A percentile compares a stretch with the other conserved stretches of the same genome.
phyloP scores from a whole-genome alignment of 2,888 invertebrate genomes.

The Drosophila prostipennis region DNA sequence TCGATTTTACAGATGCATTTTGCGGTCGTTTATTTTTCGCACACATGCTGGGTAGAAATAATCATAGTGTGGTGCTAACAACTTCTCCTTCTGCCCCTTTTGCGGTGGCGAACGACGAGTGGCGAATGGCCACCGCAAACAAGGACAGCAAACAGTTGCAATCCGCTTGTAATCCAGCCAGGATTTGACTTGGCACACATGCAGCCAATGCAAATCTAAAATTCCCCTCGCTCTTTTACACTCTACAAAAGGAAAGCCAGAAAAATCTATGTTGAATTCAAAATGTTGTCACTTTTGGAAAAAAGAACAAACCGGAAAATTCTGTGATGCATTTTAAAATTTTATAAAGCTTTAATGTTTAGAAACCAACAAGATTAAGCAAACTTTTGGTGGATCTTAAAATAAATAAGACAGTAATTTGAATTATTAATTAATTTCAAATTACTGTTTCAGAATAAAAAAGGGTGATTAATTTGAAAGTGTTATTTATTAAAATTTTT shows the following conservation, averaged over 20 bases:
- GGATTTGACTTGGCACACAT: constrained; percentile 62
- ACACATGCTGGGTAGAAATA: constrained; percentile 53
- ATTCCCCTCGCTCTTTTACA: constrained; percentile 9
- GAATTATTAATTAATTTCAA: too few species aligned
- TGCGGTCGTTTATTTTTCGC: constrained; percentile 50
- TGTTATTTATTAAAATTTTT: too few species aligned
- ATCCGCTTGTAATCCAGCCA: constrained; percentile 66
- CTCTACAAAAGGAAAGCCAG: background rate
- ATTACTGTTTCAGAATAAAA: too few species aligned
- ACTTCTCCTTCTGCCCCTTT: constrained; percentile 15
- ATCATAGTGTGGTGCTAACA: constrained; percentile 46
- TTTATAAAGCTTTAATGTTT: too few species aligned
- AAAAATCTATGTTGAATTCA: background rate
- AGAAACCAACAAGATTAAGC: too few species aligned
- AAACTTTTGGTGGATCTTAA: too few species aligned
- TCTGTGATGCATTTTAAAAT: background rate
- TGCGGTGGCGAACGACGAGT: constrained; percentile 45
- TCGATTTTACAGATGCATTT: constrained; percentile 70
- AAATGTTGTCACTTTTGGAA: background rate
- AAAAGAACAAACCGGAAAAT: background rate
- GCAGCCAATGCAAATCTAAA: constrained; percentile 39
- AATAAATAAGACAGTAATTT: too few species aligned
- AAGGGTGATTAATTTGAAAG: too few species aligned
- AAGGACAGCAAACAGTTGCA: constrained; percentile 49
- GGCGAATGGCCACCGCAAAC: constrained; percentile 53